A percentile compares a stretch with the other conserved stretches of the same genome.
These are phyloP conservation scores for Malthinus seriepunctatus DNA, from an alignment of 2,888 invertebrate species.

Conservation along the genomic window DNA sequence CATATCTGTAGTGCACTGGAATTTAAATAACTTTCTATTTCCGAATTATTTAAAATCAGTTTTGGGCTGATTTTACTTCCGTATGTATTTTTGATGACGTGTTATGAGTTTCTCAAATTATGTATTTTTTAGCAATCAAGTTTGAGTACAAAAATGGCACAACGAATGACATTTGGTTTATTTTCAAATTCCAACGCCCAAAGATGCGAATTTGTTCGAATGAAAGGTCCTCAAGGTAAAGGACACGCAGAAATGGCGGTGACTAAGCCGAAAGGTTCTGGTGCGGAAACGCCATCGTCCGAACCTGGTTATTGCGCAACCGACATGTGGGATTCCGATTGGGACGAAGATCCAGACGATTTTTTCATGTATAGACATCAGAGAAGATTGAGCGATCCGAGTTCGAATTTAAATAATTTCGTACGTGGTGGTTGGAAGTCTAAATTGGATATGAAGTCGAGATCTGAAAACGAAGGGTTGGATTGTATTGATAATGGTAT, in stretches of 20 bases:
- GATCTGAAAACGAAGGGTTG: slow-evolving; percentile 91
- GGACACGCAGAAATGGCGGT: slow-evolving; percentile 98
- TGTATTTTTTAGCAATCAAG: slow-evolving; percentile 75
- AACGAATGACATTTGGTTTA: slow-evolving; percentile 92
- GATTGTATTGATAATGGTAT: slow-evolving; percentile 83
- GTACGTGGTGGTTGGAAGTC: slow-evolving; percentile 83
- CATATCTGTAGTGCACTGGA: too few relatives aligned
- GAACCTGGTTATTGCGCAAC: slow-evolving; percentile 83
- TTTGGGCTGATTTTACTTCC: too few relatives aligned
- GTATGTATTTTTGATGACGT: too few relatives aligned
- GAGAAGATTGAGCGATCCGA: slow-evolving; percentile 90
- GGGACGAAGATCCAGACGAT: slow-evolving; percentile 87
- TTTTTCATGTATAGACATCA: slow-evolving; percentile 75
- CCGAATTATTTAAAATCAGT: too few relatives aligned
- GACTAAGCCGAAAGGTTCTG: slow-evolving; percentile 88
- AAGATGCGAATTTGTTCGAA: slow-evolving; percentile 95
- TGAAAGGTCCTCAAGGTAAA: slow-evolving; percentile 97
- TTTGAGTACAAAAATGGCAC: slow-evolving; percentile 90
- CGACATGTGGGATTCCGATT: slow-evolving; percentile 88
- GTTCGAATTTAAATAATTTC: slow-evolving; percentile 85
- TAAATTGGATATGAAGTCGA: slow-evolving; percentile 67
- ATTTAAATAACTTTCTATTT: too few relatives aligned
- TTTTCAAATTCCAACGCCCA: slow-evolving; percentile 76
- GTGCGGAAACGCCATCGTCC: slow-evolving; percentile 92
- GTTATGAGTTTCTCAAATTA: background rate